Conservation (phyloP, 2,113 vertebrate species). For the Rafetus swinhoei region DNA sequence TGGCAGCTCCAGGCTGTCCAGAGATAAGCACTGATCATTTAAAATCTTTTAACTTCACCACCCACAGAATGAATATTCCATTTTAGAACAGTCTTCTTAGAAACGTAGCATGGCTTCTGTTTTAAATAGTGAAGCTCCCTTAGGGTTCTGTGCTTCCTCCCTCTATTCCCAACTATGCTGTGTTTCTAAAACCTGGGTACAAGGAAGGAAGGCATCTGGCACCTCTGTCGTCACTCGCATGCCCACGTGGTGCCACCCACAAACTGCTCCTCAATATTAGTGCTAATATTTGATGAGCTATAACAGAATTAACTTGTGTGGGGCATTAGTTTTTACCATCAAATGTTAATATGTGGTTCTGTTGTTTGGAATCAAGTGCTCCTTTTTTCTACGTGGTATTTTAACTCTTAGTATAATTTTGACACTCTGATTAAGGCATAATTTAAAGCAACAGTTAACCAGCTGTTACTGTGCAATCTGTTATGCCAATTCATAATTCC, state of each 20-base stretch:
- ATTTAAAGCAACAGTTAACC: not conserved
- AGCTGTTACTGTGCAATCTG: not conserved
- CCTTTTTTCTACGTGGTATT: not conserved
- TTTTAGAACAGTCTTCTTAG: not conserved
- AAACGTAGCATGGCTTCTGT: not conserved
- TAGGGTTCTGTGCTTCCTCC: not conserved
- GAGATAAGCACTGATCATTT: not conserved
- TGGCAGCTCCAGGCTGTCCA: not conserved
- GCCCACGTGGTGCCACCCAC: not conserved
- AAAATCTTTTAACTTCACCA: not conserved
- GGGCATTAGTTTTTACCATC: not conserved
- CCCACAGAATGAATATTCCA: not conserved
- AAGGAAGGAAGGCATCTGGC: not conserved
- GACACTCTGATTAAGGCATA: not conserved
- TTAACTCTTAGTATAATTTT: not conserved
- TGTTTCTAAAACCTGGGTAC: not conserved
- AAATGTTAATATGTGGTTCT: not conserved
- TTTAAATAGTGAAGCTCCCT: not conserved
- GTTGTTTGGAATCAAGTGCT: not conserved
- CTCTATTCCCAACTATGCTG: not conserved
- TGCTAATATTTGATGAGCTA: not conserved
- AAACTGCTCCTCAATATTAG: not conserved
- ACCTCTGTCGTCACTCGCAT: not conserved
- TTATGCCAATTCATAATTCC: not conserved
- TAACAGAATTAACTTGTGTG: not conserved